Conservation (phyloP, 1,140 invertebrate species). For the Schlechtendalia chinensis region DNA sequence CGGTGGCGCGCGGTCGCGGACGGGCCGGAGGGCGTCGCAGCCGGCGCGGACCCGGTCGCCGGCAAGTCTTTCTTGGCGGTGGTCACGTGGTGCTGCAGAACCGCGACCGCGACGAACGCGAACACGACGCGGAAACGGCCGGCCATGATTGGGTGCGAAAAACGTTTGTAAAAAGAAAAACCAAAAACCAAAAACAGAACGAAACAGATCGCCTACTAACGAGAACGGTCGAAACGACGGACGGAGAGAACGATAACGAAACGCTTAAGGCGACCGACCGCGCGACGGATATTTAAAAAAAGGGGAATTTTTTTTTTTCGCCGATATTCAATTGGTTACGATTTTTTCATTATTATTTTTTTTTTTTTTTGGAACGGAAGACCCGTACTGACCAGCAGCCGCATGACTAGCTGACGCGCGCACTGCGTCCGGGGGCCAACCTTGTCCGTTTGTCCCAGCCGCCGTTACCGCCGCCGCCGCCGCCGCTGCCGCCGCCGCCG, state of each 20-base stretch:
- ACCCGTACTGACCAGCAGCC: conserved; percentile 42
- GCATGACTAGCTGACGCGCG: conserved; percentile 45
- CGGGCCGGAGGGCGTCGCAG: background rate
- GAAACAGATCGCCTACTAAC: too few species aligned
- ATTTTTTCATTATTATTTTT: background rate
- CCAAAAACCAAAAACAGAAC: too few species aligned
- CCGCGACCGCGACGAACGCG: conserved; percentile 12
- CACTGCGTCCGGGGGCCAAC: conserved; percentile 38
- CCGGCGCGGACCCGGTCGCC: background rate
- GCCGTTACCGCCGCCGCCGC: background rate
- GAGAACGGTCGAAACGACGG: too few species aligned
- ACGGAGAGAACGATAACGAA: too few species aligned
- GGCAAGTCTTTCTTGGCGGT: conserved; percentile 47
- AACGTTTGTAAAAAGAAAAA: too few species aligned
- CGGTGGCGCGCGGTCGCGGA: background rate
- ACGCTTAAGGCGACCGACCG: too few species aligned
- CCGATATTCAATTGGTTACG: background rate
- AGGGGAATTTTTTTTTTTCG: background rate
- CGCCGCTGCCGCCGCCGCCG: background rate
- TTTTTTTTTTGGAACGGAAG: conserved; percentile 37
- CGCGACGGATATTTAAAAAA: too few species aligned
- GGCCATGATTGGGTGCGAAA: too few species aligned
- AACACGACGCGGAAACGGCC: background rate
- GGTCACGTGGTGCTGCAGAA: background rate
- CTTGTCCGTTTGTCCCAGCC: background rate